Evolutionary conservation across 2,888 invertebrate species (phyloP).

Genomic region (Mythimna lalbum): DNA sequence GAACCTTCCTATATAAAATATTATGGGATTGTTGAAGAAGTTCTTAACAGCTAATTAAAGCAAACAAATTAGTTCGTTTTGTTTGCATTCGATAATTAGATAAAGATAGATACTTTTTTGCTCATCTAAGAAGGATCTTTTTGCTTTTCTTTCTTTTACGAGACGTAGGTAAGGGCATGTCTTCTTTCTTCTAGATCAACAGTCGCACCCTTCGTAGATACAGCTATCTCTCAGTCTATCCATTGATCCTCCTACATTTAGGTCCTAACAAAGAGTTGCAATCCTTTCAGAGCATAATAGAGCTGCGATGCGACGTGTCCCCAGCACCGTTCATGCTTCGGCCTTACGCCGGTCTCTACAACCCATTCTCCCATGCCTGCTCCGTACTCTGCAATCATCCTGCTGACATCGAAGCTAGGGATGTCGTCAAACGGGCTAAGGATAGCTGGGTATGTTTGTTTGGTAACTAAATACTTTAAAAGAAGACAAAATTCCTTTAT

Average conservation of each 20-base stretch:
- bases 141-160: background rate
- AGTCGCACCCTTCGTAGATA: too few species aligned
- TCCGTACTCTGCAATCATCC: slow-evolving; percentile 97
- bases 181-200: too few species aligned
- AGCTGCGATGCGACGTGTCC: slow-evolving; percentile 91
- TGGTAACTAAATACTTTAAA: background rate
- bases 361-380: slow-evolving; percentile 95
- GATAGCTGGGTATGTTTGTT: slow-evolving; percentile 91
- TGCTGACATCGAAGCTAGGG: slow-evolving; percentile 93
- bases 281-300: slow-evolving; percentile 76
- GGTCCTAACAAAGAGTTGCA: background rate
- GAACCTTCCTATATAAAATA: background rate
- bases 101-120: background rate
- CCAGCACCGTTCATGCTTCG: slow-evolving; percentile 94
- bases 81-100: background rate
- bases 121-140: background rate
- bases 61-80: background rate
- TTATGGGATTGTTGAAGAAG: background rate
- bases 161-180: too few species aligned
- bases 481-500: background rate
- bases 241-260: background rate
- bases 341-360: slow-evolving; percentile 95
- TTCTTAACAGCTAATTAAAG: background rate
- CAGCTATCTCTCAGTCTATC: background rate
- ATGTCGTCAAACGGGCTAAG: slow-evolving; percentile 93